Conservation (phyloP, 2,797 vertebrate species). For the Aplochiton taeniatus region DNA sequence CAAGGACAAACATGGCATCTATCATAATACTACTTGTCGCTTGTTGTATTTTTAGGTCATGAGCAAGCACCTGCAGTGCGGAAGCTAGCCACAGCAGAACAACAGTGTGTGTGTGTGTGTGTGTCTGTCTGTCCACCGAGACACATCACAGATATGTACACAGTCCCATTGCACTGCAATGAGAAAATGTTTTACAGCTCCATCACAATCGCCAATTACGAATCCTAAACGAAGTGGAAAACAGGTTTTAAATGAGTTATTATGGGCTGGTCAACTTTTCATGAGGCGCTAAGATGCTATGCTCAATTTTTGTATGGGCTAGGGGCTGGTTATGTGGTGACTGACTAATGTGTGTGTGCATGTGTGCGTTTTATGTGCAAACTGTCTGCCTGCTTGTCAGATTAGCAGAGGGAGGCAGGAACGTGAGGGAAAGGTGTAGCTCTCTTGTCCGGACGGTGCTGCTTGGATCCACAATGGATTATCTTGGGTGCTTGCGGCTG, state of each 20-base stretch:
- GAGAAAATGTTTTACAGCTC: too few relatives aligned
- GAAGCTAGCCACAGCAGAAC: slow-evolving; percentile 13
- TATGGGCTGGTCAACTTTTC: slow-evolving; percentile 6
- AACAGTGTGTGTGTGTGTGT: slow-evolving; percentile 27
- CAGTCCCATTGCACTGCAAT: too few relatives aligned
- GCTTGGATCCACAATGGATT: too few relatives aligned
- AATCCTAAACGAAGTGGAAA: background rate
- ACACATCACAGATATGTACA: slow-evolving; percentile 27
- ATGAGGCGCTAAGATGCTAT: slow-evolving; percentile 11
- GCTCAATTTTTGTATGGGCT: background rate
- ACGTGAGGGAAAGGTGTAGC: slow-evolving; percentile 60
- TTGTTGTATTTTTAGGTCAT: slow-evolving; percentile 65
- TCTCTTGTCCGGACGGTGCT: slow-evolving; percentile 9
- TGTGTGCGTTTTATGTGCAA: slow-evolving; percentile 16
- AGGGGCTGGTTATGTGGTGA: slow-evolving; percentile 14
- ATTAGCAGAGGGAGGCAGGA: slow-evolving; percentile 12
- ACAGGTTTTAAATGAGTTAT: background rate
- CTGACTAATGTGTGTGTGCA: background rate
- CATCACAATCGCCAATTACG: too few relatives aligned
- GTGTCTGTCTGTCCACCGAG: slow-evolving; percentile 37
- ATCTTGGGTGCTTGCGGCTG: slow-evolving; percentile 35
- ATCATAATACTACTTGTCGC: slow-evolving; percentile 64
- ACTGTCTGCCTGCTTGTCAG: slow-evolving; percentile 9
- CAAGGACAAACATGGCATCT: slow-evolving; percentile 64
- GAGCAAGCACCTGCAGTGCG: slow-evolving; percentile 52